Conservation (phyloP, 2,888 invertebrate species). For the Parnassius smintheus region DNA sequence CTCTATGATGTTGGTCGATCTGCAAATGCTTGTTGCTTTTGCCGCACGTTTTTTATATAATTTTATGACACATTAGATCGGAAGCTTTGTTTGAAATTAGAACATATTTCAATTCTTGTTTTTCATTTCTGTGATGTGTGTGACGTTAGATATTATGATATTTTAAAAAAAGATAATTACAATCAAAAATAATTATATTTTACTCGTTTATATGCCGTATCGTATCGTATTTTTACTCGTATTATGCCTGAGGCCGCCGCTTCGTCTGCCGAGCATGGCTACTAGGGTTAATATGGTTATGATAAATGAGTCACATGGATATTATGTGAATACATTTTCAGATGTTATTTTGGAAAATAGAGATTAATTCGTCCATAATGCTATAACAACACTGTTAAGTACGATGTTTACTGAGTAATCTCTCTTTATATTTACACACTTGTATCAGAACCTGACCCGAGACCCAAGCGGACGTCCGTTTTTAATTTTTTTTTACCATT, state of each 20-base stretch:
- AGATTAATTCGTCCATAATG: too few relatives aligned
- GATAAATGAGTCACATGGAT: too few relatives aligned
- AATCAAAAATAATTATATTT: too few relatives aligned
- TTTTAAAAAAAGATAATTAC: too few relatives aligned
- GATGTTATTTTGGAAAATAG: too few relatives aligned
- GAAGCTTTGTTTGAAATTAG: conserved; percentile 16
- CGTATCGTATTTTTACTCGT: too few relatives aligned
- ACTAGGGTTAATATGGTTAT: too few relatives aligned
- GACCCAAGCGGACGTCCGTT: conserved; percentile 5
- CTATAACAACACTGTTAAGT: background rate
- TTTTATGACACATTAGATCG: conserved; percentile 10
- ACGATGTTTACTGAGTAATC: background rate
- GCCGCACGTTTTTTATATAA: background rate
- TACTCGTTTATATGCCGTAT: too few relatives aligned
- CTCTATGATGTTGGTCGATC: background rate
- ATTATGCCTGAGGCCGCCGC: too few relatives aligned
- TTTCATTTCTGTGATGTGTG: conserved; percentile 8
- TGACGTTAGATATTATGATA: conserved; percentile 6
- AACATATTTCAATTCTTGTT: background rate
- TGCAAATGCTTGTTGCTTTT: background rate
- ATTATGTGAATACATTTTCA: too few relatives aligned
- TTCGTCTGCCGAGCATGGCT: too few relatives aligned
- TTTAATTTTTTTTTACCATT: conserved; percentile 6
- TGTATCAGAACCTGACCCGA: conserved; percentile 7
- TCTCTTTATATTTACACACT: conserved; percentile 10